Conservation (phyloP, 2,888 invertebrate genomes). For the Hydroisotoma schaefferi region DNA sequence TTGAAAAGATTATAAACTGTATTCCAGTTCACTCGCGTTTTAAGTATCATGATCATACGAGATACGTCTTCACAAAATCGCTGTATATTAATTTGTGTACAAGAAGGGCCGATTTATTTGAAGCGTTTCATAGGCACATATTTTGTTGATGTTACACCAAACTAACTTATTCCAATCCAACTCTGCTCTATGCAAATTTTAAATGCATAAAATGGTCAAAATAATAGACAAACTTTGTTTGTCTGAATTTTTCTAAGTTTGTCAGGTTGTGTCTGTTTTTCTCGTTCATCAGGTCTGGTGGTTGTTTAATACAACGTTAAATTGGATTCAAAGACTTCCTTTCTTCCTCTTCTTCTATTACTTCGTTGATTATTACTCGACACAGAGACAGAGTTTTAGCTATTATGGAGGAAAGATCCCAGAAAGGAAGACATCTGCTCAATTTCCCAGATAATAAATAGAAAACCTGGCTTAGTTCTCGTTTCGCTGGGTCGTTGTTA, state of each 20-base stretch:
- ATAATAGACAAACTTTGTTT: neutral
- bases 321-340: conserved; percentile 15
- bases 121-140: too few species aligned
- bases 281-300: neutral
- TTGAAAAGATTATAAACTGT: too few species aligned
- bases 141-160: too few species aligned
- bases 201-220: neutral
- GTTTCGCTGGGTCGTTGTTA: too few species aligned
- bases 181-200: neutral
- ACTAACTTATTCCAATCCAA: too few species aligned
- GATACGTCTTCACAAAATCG: too few species aligned
- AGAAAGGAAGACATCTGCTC: conserved; percentile 16
- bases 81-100: too few species aligned
- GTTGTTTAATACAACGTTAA: conserved; percentile 16
- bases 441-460: conserved; percentile 20
- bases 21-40: too few species aligned
- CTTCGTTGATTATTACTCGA: conserved; percentile 8
- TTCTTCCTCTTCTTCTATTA: conserved; percentile 7
- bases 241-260: neutral
- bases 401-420: neutral
- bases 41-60: too few species aligned
- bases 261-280: neutral
- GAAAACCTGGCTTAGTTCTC: conserved; percentile 14
- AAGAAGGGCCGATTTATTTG: too few species aligned
- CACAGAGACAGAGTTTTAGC: too few species aligned